A percentile compares a stretch with the other conserved stretches of the same genome.
These are phyloP conservation scores for Halichoeres trimaculatus DNA, from an alignment of 2,113 vertebrate species.

Conservation along the genomic window DNA sequence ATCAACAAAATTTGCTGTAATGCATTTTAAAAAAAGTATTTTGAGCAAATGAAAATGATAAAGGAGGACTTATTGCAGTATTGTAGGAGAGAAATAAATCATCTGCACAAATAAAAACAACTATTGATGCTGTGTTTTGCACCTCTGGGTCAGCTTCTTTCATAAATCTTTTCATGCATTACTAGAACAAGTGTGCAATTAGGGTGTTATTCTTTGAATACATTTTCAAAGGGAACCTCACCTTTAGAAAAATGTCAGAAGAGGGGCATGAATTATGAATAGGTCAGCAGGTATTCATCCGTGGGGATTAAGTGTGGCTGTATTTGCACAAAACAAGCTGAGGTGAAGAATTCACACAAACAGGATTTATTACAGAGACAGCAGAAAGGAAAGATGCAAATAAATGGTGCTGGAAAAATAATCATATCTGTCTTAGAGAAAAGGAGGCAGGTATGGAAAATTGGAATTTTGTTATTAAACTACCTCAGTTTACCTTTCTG, in stretches of 20 bases:
- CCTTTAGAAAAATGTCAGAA: conserved; percentile 28
- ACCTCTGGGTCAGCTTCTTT: conserved; percentile 2
- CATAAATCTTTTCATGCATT: conserved; percentile 45
- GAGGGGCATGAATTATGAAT: conserved; percentile 46
- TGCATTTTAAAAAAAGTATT: neutral
- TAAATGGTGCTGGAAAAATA: neutral
- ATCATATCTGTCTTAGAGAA: neutral
- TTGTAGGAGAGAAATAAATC: neutral
- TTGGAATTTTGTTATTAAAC: conserved; percentile 1
- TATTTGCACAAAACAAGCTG: conserved; percentile 21
- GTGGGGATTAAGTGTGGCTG: conserved; percentile 42
- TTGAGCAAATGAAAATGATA: neutral
- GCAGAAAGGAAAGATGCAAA: conserved; percentile 23
- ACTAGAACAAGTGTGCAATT: conserved; percentile 44
- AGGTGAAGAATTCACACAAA: conserved; percentile 30
- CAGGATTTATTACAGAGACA: conserved; percentile 31
- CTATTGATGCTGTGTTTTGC: conserved; percentile 9
- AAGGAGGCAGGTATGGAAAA: neutral
- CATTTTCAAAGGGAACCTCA: conserved; percentile 24
- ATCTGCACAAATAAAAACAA: conserved; percentile 9
- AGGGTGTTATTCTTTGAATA: conserved; percentile 21
- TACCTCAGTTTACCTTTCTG: conserved; percentile 2
- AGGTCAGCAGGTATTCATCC: conserved; percentile 39
- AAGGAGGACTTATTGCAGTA: neutral
- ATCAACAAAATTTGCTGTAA: neutral